phyloP scores from a whole-genome alignment of 2,797 vertebrate genomes.

The Malacoraja senta region DNA sequence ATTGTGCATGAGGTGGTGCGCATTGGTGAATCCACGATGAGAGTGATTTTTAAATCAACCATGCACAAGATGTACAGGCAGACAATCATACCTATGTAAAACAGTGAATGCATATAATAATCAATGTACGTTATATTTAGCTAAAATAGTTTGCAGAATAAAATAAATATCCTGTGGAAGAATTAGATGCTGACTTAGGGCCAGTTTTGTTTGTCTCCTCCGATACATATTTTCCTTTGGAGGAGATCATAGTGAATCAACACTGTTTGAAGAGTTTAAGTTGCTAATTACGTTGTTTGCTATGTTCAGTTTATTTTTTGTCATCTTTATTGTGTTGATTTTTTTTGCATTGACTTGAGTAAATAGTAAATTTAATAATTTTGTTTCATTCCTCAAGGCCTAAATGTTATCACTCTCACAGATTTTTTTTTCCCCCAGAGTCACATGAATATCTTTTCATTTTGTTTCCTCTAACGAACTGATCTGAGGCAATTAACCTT shows the following conservation, averaged over 20 bases:
- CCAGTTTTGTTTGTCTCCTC: neutral
- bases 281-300: neutral
- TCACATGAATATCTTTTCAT: neutral
- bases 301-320: neutral
- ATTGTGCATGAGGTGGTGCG: neutral
- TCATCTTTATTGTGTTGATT: neutral
- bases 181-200: neutral
- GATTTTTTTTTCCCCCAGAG: neutral
- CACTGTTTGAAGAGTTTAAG: neutral
- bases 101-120: neutral
- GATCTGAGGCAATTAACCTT: neutral
- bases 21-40: neutral
- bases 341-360: neutral
- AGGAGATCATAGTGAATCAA: neutral
- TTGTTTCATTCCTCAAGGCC: neutral
- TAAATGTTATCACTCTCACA: neutral
- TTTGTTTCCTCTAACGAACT: neutral
- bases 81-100: neutral
- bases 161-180: conserved; percentile 10
- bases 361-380: neutral
- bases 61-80: neutral
- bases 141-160: neutral
- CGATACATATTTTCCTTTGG: neutral
- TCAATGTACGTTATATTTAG: neutral
- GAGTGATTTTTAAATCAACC: neutral